Evolutionary conservation across 2,888 invertebrate genomes (phyloP).

Genomic region (Nowickia ferox): DNA sequence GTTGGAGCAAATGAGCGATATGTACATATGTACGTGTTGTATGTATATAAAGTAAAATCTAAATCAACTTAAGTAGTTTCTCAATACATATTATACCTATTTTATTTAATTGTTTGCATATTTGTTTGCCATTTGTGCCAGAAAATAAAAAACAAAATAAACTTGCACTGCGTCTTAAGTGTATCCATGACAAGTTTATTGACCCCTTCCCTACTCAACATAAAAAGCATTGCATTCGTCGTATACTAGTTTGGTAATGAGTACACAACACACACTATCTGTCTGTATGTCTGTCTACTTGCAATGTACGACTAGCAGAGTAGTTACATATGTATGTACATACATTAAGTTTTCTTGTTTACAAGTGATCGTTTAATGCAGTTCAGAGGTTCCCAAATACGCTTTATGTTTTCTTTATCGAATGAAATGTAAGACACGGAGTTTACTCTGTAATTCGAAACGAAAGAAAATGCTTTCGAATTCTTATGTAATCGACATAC

Average conservation of each 20-base stretch:
- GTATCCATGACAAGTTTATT: slow-evolving; percentile 76
- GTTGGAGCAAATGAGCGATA: too few species aligned
- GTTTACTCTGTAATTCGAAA: too few species aligned
- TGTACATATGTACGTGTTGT: background rate
- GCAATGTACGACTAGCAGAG: slow-evolving; percentile 19
- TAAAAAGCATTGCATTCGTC: slow-evolving; percentile 46
- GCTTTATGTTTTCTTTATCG: background rate
- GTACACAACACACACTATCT: slow-evolving; percentile 7
- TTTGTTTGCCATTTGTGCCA: slow-evolving; percentile 10
- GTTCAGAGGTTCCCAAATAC: slow-evolving; percentile 35
- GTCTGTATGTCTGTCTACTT: slow-evolving; percentile 10
- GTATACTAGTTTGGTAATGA: slow-evolving; percentile 36
- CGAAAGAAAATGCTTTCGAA: too few species aligned
- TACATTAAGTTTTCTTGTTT: slow-evolving; percentile 24
- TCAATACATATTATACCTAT: slow-evolving; percentile 7
- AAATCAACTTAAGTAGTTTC: slow-evolving; percentile 1
- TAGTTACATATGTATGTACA: too few species aligned
- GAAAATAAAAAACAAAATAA: slow-evolving; percentile 27
- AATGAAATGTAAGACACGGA: too few species aligned
- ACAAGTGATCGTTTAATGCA: slow-evolving; percentile 14
- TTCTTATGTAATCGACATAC: too few species aligned
- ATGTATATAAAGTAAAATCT: slow-evolving; percentile 18
- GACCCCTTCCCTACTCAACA: slow-evolving; percentile 68
- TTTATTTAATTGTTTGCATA: slow-evolving; percentile 3
- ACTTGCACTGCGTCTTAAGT: slow-evolving; percentile 56